phyloP scores from a whole-genome alignment of 2,888 invertebrate species.

The Sarcophaga carnaria region DNA sequence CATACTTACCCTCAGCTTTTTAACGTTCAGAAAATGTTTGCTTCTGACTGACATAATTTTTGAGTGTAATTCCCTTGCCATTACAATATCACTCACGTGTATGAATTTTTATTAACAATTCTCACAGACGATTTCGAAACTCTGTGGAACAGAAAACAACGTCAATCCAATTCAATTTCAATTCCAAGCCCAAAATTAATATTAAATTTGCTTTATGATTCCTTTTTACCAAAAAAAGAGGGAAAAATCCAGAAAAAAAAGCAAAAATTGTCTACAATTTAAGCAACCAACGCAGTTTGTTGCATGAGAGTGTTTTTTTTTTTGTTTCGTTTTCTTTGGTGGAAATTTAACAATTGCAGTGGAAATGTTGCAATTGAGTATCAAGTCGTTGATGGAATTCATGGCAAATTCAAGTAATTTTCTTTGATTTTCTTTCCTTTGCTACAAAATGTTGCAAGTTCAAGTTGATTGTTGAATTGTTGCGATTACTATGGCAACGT shows the following conservation, averaged over 20 bases:
- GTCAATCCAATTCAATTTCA: slow-evolving; percentile 66
- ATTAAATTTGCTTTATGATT: slow-evolving; percentile 47
- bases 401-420: slow-evolving; percentile 39
- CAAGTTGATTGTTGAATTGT: slow-evolving; percentile 13
- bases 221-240: not conserved
- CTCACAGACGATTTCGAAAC: slow-evolving; percentile 43
- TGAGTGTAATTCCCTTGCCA: not conserved
- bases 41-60: too few species aligned
- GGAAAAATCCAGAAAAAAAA: not conserved
- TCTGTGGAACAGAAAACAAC: slow-evolving; percentile 15
- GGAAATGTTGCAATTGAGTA: slow-evolving; percentile 24
- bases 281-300: slow-evolving; percentile 57
- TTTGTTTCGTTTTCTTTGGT: not conserved
- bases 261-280: slow-evolving; percentile 24
- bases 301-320: slow-evolving; percentile 2
- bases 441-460: slow-evolving; percentile 1
- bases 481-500: not conserved
- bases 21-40: not conserved
- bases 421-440: not conserved
- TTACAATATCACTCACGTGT: not conserved
- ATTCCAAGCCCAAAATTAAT: slow-evolving; percentile 62
- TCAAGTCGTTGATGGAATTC: slow-evolving; percentile 14
- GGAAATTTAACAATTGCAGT: slow-evolving; percentile 36
- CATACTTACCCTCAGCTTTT: not conserved
- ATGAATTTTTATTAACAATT: slow-evolving; percentile 41